A percentile compares a stretch with the other conserved stretches of the same genome.
phyloP scores from a whole-genome alignment of 2,888 invertebrate species.

The Poecilobothrus nobilitatus region DNA sequence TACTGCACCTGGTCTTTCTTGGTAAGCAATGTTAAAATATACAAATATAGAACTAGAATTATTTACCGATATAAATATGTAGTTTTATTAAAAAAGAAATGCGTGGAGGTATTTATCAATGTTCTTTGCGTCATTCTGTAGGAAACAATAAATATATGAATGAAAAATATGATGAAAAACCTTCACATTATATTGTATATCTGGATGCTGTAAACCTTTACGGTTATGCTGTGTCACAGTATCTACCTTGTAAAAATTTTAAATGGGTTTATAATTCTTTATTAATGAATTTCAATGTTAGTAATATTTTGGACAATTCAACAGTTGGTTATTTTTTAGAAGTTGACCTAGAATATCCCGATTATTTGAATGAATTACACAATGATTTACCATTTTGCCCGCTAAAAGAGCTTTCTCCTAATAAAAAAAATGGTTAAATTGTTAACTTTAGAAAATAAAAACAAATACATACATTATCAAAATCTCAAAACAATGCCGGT shows the following conservation, averaged over 20 bases:
- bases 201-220: slow-evolving; percentile 22
- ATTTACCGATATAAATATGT: slow-evolving; percentile 18
- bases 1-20: slow-evolving; percentile 29
- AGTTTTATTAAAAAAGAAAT: slow-evolving; percentile 11
- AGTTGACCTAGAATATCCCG: slow-evolving; percentile 25
- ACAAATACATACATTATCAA: slow-evolving; percentile 33
- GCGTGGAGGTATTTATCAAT: slow-evolving; percentile 14
- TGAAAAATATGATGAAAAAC: background rate
- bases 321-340: slow-evolving; percentile 28
- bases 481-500: slow-evolving; percentile 26
- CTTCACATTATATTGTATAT: slow-evolving; percentile 16
- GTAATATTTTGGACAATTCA: slow-evolving; percentile 19
- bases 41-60: slow-evolving; percentile 20
- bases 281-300: slow-evolving; percentile 16
- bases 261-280: slow-evolving; percentile 19
- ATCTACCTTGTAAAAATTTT: slow-evolving; percentile 24
- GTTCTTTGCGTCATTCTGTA: slow-evolving; percentile 3
- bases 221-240: slow-evolving; percentile 21
- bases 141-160: slow-evolving; percentile 16
- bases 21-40: slow-evolving; percentile 29
- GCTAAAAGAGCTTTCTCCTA: slow-evolving; percentile 23
- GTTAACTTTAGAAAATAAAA: slow-evolving; percentile 26
- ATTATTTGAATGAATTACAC: slow-evolving; percentile 27
- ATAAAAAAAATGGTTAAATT: slow-evolving; percentile 24
- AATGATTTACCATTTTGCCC: slow-evolving; percentile 30